Evolutionary conservation across 2,113 vertebrate genomes (phyloP).

Genomic region (Gymnobelideus leadbeateri): DNA sequence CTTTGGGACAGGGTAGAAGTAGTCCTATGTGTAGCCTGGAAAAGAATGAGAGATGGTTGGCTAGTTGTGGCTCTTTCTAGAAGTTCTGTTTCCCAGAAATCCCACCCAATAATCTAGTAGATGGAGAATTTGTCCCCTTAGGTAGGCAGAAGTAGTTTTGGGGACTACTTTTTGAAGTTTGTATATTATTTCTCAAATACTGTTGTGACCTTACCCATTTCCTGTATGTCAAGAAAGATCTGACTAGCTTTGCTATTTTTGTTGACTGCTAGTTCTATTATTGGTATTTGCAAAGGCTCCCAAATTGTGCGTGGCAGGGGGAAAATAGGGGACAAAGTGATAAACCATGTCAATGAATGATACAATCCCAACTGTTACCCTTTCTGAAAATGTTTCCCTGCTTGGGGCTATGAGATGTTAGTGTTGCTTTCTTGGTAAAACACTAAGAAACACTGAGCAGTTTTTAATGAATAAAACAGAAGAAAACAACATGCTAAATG

Average conservation of each 20-base stretch:
- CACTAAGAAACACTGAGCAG: slow-evolving; percentile 62
- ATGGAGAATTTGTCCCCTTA: not conserved
- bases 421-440: slow-evolving; percentile 66
- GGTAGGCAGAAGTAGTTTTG: not conserved
- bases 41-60: not conserved
- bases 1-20: too few relatives aligned
- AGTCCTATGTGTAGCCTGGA: not conserved
- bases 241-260: slow-evolving; percentile 2
- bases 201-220: not conserved
- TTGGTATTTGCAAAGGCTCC: slow-evolving; percentile 45
- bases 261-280: slow-evolving; percentile 15
- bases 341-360: slow-evolving; percentile 44
- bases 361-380: slow-evolving; percentile 29
- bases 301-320: slow-evolving; percentile 16
- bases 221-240: not conserved
- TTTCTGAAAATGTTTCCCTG: slow-evolving; percentile 43
- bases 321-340: not conserved
- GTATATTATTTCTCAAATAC: not conserved
- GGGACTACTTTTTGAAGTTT: not conserved
- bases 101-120: not conserved
- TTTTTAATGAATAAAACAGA: slow-evolving; percentile 66
- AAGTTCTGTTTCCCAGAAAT: not conserved
- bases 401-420: slow-evolving; percentile 52
- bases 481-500: slow-evolving; percentile 62
- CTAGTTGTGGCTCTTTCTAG: not conserved